Conservation (phyloP, 2,113 vertebrate species). For the Ammodramus savannarum region DNA sequence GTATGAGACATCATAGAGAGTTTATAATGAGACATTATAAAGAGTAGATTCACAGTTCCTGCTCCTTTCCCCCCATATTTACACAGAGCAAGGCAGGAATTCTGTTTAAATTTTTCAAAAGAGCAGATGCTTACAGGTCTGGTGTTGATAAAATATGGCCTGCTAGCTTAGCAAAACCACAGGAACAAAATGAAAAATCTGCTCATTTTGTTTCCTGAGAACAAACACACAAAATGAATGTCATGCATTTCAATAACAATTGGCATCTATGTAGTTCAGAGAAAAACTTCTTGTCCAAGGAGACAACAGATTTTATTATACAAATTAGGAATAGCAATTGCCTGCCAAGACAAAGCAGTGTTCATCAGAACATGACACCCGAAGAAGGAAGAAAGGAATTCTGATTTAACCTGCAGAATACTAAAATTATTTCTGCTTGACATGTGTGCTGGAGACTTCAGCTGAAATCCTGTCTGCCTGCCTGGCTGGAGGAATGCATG, state of each 20-base stretch:
- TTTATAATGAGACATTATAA: neutral
- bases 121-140: neutral
- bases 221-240: constrained; percentile 38
- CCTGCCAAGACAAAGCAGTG: neutral
- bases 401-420: constrained; percentile 1
- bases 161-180: constrained; percentile 16
- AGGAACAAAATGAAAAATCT: constrained; percentile 31
- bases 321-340: neutral
- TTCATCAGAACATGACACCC: neutral
- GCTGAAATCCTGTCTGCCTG: neutral
- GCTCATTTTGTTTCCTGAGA: constrained; percentile 20
- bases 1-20: neutral
- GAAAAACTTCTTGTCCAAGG: constrained; percentile 29
- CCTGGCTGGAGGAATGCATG: fast-evolving
- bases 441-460: neutral
- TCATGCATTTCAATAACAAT: constrained; percentile 13
- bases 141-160: neutral
- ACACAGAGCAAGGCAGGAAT: neutral
- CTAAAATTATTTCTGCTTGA: neutral
- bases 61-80: neutral
- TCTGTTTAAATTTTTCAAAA: neutral
- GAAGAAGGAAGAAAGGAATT: neutral
- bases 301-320: constrained; percentile 40
- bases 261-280: neutral
- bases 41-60: neutral